Base-by-base conservation (phyloP, 2,797 vertebrate species). In the Oreortyx pictus region DNA sequence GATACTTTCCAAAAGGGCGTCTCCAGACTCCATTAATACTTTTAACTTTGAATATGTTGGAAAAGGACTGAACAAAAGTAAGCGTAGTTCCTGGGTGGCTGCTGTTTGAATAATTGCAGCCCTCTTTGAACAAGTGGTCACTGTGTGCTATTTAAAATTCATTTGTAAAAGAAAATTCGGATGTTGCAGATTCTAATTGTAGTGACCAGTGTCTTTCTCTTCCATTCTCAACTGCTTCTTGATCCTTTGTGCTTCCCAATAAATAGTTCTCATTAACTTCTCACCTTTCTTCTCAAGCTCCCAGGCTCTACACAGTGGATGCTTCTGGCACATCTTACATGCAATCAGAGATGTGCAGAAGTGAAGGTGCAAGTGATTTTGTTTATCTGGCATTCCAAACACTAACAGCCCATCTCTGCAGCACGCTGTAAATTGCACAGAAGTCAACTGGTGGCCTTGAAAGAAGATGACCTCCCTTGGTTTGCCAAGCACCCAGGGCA, bases 1-100 rank as follows among this genome's bases (percentile, higher is more conserved):
- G 65, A 62, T 76, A 50, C 72, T 92, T 93, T 94, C 92, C 59
- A 82, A 57, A 86, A 57, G 82, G 65, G 27, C 81, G 76, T 87
- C 79, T 90, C 46, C 29, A 54, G 92, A 76, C 88, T 92, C 93
- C 64, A 19, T 84, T 87, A 92, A 82, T 14, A 8, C 44, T 70
- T 94, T 49, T 24, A 80, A 47, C 70, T 60, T 79, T 61, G 39
- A 85, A 49, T 80, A 44, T 11, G 11, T 56, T 72, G 71, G 46
- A 43, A 94, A 78, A 33, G 31, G 79, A 52, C 59, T 41, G 73
- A 60, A 44, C 35, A 60, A 68, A 80, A 86, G 66, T 49, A 80
- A 27, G 24, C 31, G 9, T 20, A 59, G 75, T 78, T 79, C 66
- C 29, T 52, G 31, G 46, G 39, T 35, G 50, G 18, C 59, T 86